phyloP scores from a whole-genome alignment of 2,888 invertebrate genomes.

The Ecliptopera silaceata region DNA sequence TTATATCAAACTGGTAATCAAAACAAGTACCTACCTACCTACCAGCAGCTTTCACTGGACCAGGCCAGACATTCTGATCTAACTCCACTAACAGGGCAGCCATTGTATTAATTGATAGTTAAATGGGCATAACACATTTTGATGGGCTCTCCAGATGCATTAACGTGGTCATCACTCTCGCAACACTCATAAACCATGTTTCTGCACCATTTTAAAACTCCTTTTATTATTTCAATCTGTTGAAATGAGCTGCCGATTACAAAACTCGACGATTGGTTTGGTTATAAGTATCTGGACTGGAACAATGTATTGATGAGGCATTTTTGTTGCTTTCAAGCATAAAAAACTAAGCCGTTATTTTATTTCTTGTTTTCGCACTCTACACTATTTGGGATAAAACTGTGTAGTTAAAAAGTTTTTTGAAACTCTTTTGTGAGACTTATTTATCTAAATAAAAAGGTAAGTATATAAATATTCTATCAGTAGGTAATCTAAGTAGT shows the following conservation, averaged over 20 bases:
- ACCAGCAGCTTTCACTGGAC: neutral
- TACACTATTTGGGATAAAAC: no score
- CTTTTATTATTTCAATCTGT: neutral
- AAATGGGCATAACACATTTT: constrained; percentile 25
- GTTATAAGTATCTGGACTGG: neutral
- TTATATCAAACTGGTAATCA: no score
- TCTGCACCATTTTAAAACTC: constrained; percentile 3
- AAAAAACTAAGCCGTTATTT: neutral
- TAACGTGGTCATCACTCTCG: constrained; percentile 15
- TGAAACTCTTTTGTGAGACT: no score
- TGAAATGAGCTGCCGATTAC: constrained; percentile 14
- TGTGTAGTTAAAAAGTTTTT: no score
- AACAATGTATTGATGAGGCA: constrained; percentile 4
- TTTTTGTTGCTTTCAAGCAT: constrained; percentile 1
- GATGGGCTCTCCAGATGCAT: constrained; percentile 28
- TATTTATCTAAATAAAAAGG: no score
- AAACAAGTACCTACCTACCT: neutral
- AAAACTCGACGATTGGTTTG: constrained; percentile 8
- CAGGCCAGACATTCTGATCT: neutral
- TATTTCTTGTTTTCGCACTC: neutral
- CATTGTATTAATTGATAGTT: constrained; percentile 29
- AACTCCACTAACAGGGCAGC: constrained; percentile 7
- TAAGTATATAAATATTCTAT: no score
- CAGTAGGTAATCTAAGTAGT: no score
- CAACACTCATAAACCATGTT: constrained; percentile 11